Conservation (phyloP, 1,140 invertebrate species). For the Nymphalis io region DNA sequence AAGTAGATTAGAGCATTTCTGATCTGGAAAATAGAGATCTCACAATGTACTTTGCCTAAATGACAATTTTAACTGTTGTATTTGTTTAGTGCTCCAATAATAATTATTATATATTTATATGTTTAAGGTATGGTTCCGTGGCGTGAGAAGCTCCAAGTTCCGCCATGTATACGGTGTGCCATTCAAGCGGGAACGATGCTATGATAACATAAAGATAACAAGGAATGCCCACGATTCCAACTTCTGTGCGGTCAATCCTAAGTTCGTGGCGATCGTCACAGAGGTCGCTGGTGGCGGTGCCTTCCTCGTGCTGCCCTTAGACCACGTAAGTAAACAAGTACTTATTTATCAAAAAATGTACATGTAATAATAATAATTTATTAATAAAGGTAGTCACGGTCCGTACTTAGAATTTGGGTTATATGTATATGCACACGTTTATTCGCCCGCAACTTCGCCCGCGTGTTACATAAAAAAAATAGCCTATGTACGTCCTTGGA, state of each 20-base stretch:
- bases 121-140: conserved; percentile 90
- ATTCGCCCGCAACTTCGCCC: no score
- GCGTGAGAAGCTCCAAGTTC: conserved; percentile 94
- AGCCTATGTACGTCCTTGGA: no score
- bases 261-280: conserved; percentile 96
- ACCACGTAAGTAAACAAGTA: conserved; percentile 85
- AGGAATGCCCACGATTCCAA: conserved; percentile 95
- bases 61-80: neutral
- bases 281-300: conserved; percentile 97
- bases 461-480: no score
- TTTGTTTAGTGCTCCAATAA: no score
- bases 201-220: conserved; percentile 96
- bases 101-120: neutral
- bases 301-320: conserved; percentile 94
- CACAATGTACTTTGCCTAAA: no score
- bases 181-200: conserved; percentile 93
- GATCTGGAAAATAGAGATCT: no score
- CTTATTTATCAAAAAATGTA: no score
- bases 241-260: conserved; percentile 96
- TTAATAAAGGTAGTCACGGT: no score
- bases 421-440: no score
- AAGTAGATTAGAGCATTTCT: no score
- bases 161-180: conserved; percentile 95
- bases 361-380: no score
- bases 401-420: no score